These are phyloP conservation scores for Microcebus murinus DNA, from an alignment of 2,113 vertebrate genomes.

Conservation along the genomic window DNA sequence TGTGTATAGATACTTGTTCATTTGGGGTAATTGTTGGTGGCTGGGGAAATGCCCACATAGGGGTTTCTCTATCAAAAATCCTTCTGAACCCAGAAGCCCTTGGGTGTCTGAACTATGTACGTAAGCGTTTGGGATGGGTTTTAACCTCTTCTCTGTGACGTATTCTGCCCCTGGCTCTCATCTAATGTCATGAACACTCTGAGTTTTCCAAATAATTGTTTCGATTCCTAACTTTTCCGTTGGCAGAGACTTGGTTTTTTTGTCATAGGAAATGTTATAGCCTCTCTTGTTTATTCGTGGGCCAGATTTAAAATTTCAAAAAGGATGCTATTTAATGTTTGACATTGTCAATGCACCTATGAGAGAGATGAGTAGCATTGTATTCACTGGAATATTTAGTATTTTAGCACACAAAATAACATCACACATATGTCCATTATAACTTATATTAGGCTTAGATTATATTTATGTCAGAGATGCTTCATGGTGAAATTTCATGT, in stretches of 20 bases:
- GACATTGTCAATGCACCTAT: not conserved
- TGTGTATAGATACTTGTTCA: not conserved
- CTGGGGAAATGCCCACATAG: not conserved
- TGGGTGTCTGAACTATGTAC: not conserved
- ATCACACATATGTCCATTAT: not conserved
- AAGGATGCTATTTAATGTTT: not conserved
- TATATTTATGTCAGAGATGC: not conserved
- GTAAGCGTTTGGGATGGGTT: not conserved
- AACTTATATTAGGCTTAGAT: not conserved
- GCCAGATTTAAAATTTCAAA: slow-evolving; percentile 22
- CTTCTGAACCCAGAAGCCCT: not conserved
- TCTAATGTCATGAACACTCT: not conserved
- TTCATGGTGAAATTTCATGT: slow-evolving; percentile 24
- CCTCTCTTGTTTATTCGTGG: not conserved
- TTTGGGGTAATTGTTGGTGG: not conserved
- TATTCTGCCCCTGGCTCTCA: not conserved
- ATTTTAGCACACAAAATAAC: not conserved
- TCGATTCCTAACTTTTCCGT: not conserved
- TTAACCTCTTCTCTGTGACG: not conserved
- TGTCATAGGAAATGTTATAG: not conserved
- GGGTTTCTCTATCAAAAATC: not conserved
- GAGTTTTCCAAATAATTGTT: slow-evolving; percentile 9
- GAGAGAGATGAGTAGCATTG: not conserved
- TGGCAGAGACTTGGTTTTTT: not conserved
- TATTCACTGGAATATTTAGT: slow-evolving; percentile 26